Evolutionary conservation across 37 sponge, comb jelly and placozoan species (phyloP), one percentile per base, ranked within the genome.

Genomic region (Geodia barretti): DNA sequence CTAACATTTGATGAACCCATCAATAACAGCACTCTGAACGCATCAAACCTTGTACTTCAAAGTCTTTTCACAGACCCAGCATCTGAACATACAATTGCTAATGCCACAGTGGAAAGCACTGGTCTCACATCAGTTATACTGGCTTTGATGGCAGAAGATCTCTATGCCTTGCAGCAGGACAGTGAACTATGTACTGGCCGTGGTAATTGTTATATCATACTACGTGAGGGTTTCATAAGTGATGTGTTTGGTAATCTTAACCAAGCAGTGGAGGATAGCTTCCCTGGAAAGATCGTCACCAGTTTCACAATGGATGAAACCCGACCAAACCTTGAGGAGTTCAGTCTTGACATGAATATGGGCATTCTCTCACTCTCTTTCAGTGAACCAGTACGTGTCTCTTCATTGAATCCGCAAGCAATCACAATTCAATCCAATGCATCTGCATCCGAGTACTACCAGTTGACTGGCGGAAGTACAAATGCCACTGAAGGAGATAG

Each of bases 1-100:
- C 81, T 96, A 14, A 41, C 38, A 20, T 96, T 96, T 79, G 80
- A 93, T 76, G 97, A 96, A 73, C 92, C 91, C 19, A 61, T 96
- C 17, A 62, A 68, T 11, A 70, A 74, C 31, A 64, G 64, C 23
- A 70, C 69, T 33, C 39, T 95, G 29, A 35, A 59, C 62, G 72
- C 75, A 20, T 72, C 85, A 3, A 47, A 31, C 23, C 39, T 95
- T 24, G 78, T 85, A 4, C 71, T 95, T 1, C 90, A 88, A 59
- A 83, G 84, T 67, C 42, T 88, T 17, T 85, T 80, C 72, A 21
- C 41, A 30, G 9, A 32, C n/a, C 2, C 71, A 68, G 72, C 41
- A 73, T 38, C 65, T 60, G 64, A 60, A 38, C 64, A 75, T 34
- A 68, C 65, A 4, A 40, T 93, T 8, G 36, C 67, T 3, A 36